phyloP scores from a whole-genome alignment of 2,113 vertebrate species.

The Leptocoma aspasia region DNA sequence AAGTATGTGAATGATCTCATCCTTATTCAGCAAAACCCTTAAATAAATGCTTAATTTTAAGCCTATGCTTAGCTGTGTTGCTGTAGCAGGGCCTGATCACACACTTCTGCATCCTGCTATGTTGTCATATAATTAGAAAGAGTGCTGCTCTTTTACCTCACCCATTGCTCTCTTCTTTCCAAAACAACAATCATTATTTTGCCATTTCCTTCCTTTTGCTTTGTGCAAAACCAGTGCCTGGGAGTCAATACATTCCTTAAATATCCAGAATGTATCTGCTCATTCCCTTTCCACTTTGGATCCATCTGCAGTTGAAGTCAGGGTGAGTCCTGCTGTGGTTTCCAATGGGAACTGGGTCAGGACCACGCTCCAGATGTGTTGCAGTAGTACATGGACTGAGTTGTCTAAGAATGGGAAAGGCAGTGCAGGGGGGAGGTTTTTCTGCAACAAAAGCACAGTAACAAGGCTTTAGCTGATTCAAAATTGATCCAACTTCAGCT shows the following conservation, averaged over 20 bases:
- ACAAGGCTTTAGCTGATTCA: not conserved
- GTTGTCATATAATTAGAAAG: not conserved
- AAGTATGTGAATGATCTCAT: constrained; percentile 52
- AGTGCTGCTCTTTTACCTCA: not conserved
- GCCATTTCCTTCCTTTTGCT: not conserved
- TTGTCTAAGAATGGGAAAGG: not conserved
- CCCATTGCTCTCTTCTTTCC: not conserved
- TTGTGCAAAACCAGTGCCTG: not conserved
- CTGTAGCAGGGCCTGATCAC: not conserved
- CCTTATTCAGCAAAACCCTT: constrained; percentile 54
- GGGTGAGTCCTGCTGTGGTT: not conserved
- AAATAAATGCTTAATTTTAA: constrained; percentile 48
- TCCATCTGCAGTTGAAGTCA: not conserved
- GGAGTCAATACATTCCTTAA: not conserved
- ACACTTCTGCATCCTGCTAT: not conserved
- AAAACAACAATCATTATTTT: not conserved
- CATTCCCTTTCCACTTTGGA: not conserved
- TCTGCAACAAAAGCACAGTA: not conserved
- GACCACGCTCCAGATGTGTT: rapidly evolving
- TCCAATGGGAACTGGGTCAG: not conserved
- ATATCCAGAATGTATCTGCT: not conserved
- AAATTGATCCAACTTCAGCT: not conserved
- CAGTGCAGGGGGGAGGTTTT: not conserved
- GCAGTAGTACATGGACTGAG: not conserved
- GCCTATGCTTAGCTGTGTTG: not conserved